Conservation (phyloP, 2,797 vertebrate genomes). For the Epinephelus malabaricus region DNA sequence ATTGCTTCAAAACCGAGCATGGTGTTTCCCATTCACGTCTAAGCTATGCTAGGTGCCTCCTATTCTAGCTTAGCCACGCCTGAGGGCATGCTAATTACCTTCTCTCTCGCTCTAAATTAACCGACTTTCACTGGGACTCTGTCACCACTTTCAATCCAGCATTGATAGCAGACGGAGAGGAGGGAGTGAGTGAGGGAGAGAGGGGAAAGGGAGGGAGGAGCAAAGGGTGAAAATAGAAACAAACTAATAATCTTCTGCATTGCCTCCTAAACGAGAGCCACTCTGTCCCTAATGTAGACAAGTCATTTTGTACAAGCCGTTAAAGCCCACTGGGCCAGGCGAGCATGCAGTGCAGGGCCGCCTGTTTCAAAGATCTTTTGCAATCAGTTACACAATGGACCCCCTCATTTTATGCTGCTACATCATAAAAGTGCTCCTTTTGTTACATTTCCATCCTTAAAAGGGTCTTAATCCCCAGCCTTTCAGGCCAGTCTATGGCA, state of each 20-base stretch:
- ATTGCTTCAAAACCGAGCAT: conserved; percentile 65
- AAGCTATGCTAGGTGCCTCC: conserved; percentile 73
- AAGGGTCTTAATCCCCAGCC: conserved; percentile 95
- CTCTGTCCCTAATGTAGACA: conserved; percentile 86
- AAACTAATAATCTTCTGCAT: conserved; percentile 93
- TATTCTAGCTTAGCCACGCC: conserved; percentile 86
- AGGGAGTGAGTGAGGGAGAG: conserved; percentile 60
- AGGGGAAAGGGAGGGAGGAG: conserved; percentile 63
- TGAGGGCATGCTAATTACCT: conserved; percentile 97
- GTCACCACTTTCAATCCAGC: conserved; percentile 90
- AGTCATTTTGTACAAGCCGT: conserved; percentile 88
- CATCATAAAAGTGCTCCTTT: conserved; percentile 98
- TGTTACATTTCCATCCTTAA: conserved; percentile 97
- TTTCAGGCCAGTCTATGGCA: conserved; percentile 91
- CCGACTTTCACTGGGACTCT: conserved; percentile 96
- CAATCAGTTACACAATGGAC: conserved; percentile 94
- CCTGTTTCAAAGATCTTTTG: conserved; percentile 93
- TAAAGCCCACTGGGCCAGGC: conserved; percentile 83
- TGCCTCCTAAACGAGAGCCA: conserved; percentile 89
- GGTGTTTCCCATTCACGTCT: conserved; percentile 69
- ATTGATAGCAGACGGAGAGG: conserved; percentile 81
- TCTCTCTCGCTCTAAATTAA: conserved; percentile 95
- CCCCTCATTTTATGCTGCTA: conserved; percentile 97
- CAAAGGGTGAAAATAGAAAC: conserved; percentile 88
- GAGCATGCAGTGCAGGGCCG: conserved; percentile 83